Base-by-base conservation (phyloP, 1,140 invertebrate species). In the Argopecten irradians region DNA sequence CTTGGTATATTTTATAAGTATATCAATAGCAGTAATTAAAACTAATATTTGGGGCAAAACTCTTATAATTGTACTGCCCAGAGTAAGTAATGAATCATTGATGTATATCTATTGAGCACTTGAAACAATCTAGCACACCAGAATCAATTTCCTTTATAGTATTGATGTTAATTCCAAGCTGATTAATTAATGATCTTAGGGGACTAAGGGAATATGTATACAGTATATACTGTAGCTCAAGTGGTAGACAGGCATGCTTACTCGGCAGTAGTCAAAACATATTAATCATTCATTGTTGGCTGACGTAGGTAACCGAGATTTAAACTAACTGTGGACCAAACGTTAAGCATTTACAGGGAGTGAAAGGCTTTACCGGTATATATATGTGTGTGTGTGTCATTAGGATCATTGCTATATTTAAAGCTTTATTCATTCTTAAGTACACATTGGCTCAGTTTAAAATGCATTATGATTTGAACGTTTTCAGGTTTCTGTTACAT, bases 291-390 rank as follows among this genome's bases (percentile, higher is more conserved):
- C 55, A 71, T 71, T 28, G 55, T 71, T 71, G 55, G 22, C 55
- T 71, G 55, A 71, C 55, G 55, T 71, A 71, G 55, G n/a, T 71
- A 71, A 71, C 55, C 8, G 55, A 71, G 55, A 71, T 71, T 71
- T 71, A 71, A n/a, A 22, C 36, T 28, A n/a, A 19, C 9, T 46
- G 14, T 46, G 43, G 13, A 46, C 43, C 36, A 39, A 39, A 39
- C 36, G 13, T 39, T 39, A 71, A 28, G 22, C 55, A 71, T 71
- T 71, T 28, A n/a, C n/a, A 28, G 8, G 55, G n/a, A n/a, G 1
- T 28, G 55, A 28, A 39, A 71, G 22, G 8, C 22, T 5, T 28
- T 28, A 71, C 55, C 1, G n/a, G n/a, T n/a, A n/a, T n/a, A n/a
- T n/a, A n/a, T n/a, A n/a, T n/a, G n/a, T n/a, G n/a, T 28, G 1